phyloP scores from a whole-genome alignment of 2,888 invertebrate species.

The Rambutsinella grinnellia region DNA sequence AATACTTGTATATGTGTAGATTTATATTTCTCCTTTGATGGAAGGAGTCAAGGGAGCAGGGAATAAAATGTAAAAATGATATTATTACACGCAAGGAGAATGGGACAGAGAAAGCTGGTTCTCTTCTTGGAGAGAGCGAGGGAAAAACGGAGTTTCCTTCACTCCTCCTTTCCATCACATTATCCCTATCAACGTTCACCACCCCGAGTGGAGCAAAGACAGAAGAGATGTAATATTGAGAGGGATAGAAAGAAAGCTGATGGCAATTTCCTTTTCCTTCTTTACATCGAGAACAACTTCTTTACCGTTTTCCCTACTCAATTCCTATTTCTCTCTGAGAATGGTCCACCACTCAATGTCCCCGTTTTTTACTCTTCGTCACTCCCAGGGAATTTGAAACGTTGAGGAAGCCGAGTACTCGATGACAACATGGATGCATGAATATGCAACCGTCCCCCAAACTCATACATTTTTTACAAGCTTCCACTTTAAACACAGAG shows the following conservation, averaged over 20 bases:
- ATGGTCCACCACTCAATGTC: conserved; percentile 52
- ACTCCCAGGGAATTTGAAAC: conserved; percentile 26
- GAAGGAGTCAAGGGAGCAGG: conserved; percentile 43
- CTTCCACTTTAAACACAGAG: too few relatives aligned
- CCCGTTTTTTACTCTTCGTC: neutral
- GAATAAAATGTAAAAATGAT: neutral
- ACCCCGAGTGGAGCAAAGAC: conserved; percentile 4
- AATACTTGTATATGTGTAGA: neutral
- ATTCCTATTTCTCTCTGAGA: conserved; percentile 26
- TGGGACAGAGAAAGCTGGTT: neutral
- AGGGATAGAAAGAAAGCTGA: conserved; percentile 15
- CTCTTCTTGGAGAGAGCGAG: neutral
- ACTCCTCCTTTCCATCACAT: conserved; percentile 20
- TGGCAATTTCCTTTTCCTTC: conserved; percentile 53
- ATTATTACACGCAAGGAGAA: neutral
- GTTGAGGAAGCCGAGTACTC: conserved; percentile 13
- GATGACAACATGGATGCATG: conserved; percentile 9
- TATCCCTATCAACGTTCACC: conserved; percentile 35
- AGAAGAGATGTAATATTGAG: neutral
- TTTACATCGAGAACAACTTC: conserved; percentile 23
- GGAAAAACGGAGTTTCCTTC: conserved; percentile 1
- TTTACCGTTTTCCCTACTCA: conserved; percentile 54
- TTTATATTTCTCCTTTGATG: conserved; percentile 17
- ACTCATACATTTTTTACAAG: conserved; percentile 34
- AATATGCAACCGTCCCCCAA: neutral